Evolutionary conservation across 2,113 vertebrate genomes (phyloP), one percentile per base, ranked within the genome.

Genomic region (Calidris pugnax): DNA sequence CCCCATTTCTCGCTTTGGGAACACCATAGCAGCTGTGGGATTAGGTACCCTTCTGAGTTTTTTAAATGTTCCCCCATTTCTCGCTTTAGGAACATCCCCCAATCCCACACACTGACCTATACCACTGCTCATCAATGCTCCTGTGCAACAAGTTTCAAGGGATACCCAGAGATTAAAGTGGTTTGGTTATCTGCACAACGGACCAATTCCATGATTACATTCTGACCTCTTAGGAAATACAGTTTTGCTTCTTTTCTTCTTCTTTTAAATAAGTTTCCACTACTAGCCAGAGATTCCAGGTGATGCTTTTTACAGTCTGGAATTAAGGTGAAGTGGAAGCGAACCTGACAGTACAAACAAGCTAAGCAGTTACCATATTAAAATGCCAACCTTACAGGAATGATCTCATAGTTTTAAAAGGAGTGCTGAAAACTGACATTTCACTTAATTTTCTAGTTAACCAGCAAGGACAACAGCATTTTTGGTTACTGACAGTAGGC

Each of bases 281-380:
- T 84, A 73, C 71, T 94, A 92, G 87, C 74, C 92, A 82, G 68
- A 96, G 85, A 96, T 95, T 95, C 89, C 90, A 96, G 93, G 94
- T 81, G 92, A 96, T 53, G 72, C 89, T 95, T 95, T 92, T 95
- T 73, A 96, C 89, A 67, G 91, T 66, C 96, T 95, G 95, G 97
- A 98, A 96, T 81, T 95, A 85, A 95, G 96, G 95, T 93, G 93
- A 97, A 97, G 97, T 97, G 97, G 97, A 98, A 95, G 95, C 69
- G 88, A 85, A 85, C 89, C 80, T 90, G 89, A 93, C 91, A 96
- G 94, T 74, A 97, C 55, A 87, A 92, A 97, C 47, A 97, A 97
- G 89, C 89, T 77, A 94, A 93, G 97, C 89, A 95, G 92, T 96
- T 84, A 93, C 87, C 33, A 64, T 90, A 89, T 89, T 90, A 93